Evolutionary conservation across 2,888 invertebrate species (phyloP).

Genomic region (Eurytoma adleriae): DNA sequence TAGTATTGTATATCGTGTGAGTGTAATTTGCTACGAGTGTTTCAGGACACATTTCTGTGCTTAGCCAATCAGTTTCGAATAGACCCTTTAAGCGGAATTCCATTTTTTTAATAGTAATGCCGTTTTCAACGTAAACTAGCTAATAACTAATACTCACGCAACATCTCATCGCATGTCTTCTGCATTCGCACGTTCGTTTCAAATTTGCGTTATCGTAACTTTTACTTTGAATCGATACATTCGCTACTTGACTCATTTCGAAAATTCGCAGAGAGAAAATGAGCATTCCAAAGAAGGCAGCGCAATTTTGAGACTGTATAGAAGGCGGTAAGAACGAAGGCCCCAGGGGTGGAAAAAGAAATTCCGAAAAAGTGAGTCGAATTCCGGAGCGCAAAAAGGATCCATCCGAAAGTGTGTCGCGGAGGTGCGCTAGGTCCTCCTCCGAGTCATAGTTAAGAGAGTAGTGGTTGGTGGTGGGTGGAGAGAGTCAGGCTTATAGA

Average conservation of each 20-base stretch:
- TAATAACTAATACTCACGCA: no score
- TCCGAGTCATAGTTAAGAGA: not conserved
- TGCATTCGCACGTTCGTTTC: not conserved
- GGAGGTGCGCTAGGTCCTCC: constrained; percentile 1
- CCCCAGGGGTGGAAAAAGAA: no score
- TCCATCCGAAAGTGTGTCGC: constrained; percentile 41
- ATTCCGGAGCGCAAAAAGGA: constrained; percentile 49
- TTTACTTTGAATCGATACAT: not conserved
- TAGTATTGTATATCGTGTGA: constrained; percentile 9
- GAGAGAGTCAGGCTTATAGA: not conserved
- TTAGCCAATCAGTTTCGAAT: constrained; percentile 42
- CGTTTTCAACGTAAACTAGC: not conserved
- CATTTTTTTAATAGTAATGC: constrained; percentile 2
- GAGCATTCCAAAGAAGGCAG: no score
- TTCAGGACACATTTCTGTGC: constrained; percentile 17
- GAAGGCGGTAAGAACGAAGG: not conserved
- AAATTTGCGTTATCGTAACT: no score
- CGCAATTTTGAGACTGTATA: not conserved
- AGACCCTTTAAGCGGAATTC: constrained; percentile 56
- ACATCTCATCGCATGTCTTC: not conserved
- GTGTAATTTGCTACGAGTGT: constrained; percentile 32
- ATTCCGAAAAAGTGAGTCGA: constrained; percentile 31
- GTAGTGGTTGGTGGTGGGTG: not conserved
- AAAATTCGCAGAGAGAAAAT: not conserved
- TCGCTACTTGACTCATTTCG: not conserved